Conservation (phyloP, 2,888 invertebrate species). For the Helobdella robusta region DNA sequence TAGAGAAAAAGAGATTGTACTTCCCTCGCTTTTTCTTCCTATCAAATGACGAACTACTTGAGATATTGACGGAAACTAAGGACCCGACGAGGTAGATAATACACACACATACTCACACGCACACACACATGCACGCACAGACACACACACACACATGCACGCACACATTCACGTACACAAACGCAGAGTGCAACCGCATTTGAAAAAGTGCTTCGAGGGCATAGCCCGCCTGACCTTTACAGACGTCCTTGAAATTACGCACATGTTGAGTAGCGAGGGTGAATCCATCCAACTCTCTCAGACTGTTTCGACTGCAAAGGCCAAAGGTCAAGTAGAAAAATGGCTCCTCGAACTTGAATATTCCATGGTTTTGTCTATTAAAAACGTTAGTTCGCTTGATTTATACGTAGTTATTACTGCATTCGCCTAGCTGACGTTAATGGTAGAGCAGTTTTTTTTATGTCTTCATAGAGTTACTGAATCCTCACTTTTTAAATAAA, state of each 20-base stretch:
- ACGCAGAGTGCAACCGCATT: conserved; percentile 50
- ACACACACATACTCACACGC: too few species aligned
- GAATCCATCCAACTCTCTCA: conserved; percentile 49
- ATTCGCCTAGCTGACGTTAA: background rate
- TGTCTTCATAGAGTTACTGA: too few species aligned
- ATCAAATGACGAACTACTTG: conserved; percentile 22
- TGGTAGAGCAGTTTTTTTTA: too few species aligned
- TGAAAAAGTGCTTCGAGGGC: conserved; percentile 52
- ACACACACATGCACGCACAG: too few species aligned
- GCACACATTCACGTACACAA: too few species aligned
- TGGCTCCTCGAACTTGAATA: conserved; percentile 80
- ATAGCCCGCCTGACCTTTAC: conserved; percentile 51
- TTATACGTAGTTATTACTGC: background rate
- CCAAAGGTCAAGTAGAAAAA: conserved; percentile 88
- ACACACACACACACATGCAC: too few species aligned
- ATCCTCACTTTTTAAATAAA: too few species aligned
- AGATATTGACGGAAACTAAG: conserved; percentile 19
- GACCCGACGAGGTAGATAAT: conserved; percentile 19
- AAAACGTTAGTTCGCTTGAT: conserved; percentile 53
- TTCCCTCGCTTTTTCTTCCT: conserved; percentile 59
- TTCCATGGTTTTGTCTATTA: conserved; percentile 79
- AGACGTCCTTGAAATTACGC: conserved; percentile 50
- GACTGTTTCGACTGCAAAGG: conserved; percentile 53
- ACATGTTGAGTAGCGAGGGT: conserved; percentile 51
- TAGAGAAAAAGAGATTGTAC: conserved; percentile 85